A percentile compares a stretch with the other conserved stretches of the same genome.
phyloP scores from a whole-genome alignment of 2,797 vertebrate species.

The Schizothorax lantsangensis region DNA sequence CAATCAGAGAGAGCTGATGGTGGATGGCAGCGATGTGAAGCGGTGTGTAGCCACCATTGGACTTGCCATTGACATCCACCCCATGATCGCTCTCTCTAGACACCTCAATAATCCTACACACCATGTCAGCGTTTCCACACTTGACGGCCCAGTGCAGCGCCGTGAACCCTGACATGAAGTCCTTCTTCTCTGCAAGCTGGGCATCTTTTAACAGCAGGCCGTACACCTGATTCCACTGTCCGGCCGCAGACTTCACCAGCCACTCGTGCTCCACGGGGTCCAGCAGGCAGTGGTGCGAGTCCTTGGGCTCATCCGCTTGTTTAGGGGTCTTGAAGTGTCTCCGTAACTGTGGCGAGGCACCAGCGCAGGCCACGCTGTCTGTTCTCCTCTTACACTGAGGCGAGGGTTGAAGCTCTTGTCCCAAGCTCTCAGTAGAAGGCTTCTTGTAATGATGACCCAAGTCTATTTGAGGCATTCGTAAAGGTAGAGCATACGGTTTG shows the following conservation, averaged over 20 bases:
- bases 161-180: constrained; percentile 93
- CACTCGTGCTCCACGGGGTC: constrained; percentile 87
- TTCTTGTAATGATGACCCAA: constrained; percentile 56
- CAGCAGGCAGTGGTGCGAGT: constrained; percentile 72
- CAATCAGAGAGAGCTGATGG: constrained; percentile 77
- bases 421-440: constrained; percentile 48
- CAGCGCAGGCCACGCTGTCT: constrained; percentile 45
- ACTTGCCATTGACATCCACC: constrained; percentile 82
- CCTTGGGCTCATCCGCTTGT: constrained; percentile 72
- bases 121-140: constrained; percentile 84
- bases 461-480: constrained; percentile 76
- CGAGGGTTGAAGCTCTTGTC: constrained; percentile 43
- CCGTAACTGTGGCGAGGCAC: constrained; percentile 73
- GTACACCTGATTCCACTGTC: constrained; percentile 87
- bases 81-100: constrained; percentile 71
- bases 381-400: constrained; percentile 67
- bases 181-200: constrained; percentile 85
- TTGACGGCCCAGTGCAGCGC: constrained; percentile 95
- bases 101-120: constrained; percentile 79
- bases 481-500: constrained; percentile 84
- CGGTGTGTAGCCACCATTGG: constrained; percentile 89
- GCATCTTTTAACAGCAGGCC: constrained; percentile 84
- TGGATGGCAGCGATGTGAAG: constrained; percentile 92
- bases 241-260: constrained; percentile 83
- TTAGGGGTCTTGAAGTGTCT: constrained; percentile 73